Percentiles rank a stretch among this genome's conserved stretches.
These are phyloP conservation scores for Chrysaora quinquecirrha DNA, from an alignment of 30 jellyfish, hydroid and myxozoan genomes.

Conservation along the genomic window DNA sequence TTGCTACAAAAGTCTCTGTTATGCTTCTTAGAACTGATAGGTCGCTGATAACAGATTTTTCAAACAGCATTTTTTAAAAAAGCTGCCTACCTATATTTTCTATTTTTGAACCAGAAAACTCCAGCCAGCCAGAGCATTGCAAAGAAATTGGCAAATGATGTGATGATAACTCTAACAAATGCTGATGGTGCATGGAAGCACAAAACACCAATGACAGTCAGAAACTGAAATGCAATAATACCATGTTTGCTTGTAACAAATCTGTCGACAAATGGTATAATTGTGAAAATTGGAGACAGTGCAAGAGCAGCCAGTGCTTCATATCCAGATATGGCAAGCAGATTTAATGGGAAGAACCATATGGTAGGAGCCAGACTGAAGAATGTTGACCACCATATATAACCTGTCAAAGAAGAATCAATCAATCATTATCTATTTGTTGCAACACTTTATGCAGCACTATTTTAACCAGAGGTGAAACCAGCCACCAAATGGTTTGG, in stretches of 20 bases:
- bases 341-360: constrained; percentile 71
- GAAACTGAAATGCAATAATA: constrained; percentile 10
- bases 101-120: constrained; percentile 33
- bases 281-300: constrained; percentile 59
- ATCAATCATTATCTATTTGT: too few species aligned
- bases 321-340: constrained; percentile 67
- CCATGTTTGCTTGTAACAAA: constrained; percentile 42
- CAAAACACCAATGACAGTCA: constrained; percentile 38
- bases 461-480: too few species aligned
- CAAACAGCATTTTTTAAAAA: background rate
- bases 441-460: too few species aligned
- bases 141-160: constrained; percentile 47
- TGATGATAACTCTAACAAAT: constrained; percentile 46
- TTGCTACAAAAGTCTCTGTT: too few species aligned
- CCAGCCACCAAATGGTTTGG: too few species aligned
- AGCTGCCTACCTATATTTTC: constrained; percentile 28
- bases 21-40: too few species aligned
- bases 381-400: constrained; percentile 67
- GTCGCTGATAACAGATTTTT: too few species aligned
- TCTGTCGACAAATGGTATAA: constrained; percentile 29
- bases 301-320: constrained; percentile 62
- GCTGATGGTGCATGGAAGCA: constrained; percentile 70
- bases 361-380: constrained; percentile 74
- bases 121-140: constrained; percentile 78
- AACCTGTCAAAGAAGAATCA: constrained; percentile 32